Base-by-base conservation (phyloP, 1,140 invertebrate species). In the Nilaparvata lugens region DNA sequence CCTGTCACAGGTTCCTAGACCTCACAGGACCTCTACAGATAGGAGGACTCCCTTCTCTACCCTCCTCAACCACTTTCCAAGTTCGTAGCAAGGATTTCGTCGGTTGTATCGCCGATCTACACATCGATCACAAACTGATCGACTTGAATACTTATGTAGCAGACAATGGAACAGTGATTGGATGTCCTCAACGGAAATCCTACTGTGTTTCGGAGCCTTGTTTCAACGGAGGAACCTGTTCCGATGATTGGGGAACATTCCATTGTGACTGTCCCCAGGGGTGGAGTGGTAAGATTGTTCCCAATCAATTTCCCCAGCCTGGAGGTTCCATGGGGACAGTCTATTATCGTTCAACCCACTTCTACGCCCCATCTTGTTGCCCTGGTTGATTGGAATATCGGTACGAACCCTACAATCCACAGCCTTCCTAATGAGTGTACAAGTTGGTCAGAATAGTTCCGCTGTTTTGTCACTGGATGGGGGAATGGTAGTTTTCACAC, bases 1-100 rank as follows among this genome's bases (percentile, higher is more conserved):
- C 88, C 5, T 99, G 97, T 70, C 91, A 97, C 71, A 82, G 95
- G 48, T 95, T 97, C 69, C 73, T 99, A 19, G 97, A 99, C 73
- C 74, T 99, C 3, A 97, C 93, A 0, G 95, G 95, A 1, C 95
- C 96, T 0, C 72, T 99, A 7, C 94, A 97, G 73, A 75, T 99
- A 18, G 97, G 97, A 2, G 95, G 95, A 0, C 73, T 98, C 3
- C 95, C 95, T 0, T 78, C 86, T 5, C 84, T 92, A 11, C 88
- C 87, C 0, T 83, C 83, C 1, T 86, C 81, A 63, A 75, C 73
- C 25, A 69, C 71, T 24, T 94, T 93, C 67, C 91, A 91, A 69
- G 82, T 95, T 1, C 78, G 84, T 52, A 91, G 88, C 68, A 86
- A 86, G 43, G 85, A 95, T 68, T 98, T 89, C 69, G 78, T 88